phyloP scores from a whole-genome alignment of 2,797 vertebrate genomes.

The Danio choprae region DNA sequence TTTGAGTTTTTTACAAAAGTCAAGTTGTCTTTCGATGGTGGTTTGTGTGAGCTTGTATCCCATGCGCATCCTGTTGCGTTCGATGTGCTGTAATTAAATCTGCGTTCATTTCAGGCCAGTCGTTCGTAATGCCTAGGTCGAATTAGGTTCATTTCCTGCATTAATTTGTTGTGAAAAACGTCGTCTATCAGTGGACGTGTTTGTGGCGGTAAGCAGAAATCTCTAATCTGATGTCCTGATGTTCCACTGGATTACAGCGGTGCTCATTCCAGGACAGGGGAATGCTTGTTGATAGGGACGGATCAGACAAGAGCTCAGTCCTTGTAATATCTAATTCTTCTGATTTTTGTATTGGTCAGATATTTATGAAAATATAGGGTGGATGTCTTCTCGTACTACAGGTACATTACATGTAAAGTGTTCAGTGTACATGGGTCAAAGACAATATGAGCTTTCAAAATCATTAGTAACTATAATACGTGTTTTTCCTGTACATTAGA shows the following conservation, averaged over 20 bases:
- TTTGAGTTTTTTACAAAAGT: background rate
- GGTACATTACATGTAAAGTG: background rate
- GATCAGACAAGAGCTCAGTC: constrained; percentile 14
- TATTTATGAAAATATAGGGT: background rate
- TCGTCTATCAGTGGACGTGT: background rate
- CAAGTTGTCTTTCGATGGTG: background rate
- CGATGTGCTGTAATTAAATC: constrained; percentile 14
- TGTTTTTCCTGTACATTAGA: no score
- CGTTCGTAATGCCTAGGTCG: background rate
- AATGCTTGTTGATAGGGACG: background rate
- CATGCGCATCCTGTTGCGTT: background rate
- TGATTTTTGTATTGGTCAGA: background rate
- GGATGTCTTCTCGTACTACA: background rate
- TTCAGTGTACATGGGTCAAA: background rate
- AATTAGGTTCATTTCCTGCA: constrained; percentile 36
- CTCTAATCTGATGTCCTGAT: constrained; percentile 44
- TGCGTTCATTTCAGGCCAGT: constrained; percentile 11
- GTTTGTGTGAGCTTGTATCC: background rate
- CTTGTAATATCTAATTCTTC: constrained; percentile 11
- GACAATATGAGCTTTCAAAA: background rate
- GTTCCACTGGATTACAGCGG: constrained; percentile 48
- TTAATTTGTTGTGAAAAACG: constrained; percentile 32
- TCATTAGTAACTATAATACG: background rate
- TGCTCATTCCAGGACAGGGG: constrained; percentile 25
- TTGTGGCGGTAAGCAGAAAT: constrained; percentile 1